These are phyloP conservation scores for Climacteris rufus DNA, from an alignment of 2,113 vertebrate genomes.

Conservation along the genomic window DNA sequence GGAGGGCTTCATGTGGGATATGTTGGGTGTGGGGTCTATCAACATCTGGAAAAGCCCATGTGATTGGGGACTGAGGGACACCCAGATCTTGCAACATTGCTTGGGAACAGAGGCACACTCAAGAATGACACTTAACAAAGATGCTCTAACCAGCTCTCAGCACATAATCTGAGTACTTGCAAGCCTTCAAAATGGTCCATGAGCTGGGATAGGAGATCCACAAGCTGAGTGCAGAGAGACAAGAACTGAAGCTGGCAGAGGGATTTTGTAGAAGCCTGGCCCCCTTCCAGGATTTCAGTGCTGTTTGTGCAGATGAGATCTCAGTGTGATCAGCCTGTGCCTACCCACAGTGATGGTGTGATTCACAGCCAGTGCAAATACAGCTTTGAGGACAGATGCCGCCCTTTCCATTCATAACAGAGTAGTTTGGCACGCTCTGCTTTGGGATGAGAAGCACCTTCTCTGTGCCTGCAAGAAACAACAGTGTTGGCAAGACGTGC, in stretches of 20 bases:
- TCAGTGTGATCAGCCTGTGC: background rate
- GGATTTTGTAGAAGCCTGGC: background rate
- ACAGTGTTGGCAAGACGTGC: background rate
- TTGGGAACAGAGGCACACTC: background rate
- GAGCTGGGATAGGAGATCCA: background rate
- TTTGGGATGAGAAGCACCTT: background rate
- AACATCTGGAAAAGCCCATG: background rate
- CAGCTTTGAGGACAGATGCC: slow-evolving; percentile 35
- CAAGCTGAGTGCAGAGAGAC: background rate
- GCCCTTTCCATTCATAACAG: background rate
- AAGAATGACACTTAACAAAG: background rate
- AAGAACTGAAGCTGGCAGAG: background rate
- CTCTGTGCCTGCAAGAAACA: background rate
- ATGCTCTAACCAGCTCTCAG: background rate
- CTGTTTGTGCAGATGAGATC: background rate
- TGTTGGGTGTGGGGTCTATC: background rate
- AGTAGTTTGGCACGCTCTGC: slow-evolving; percentile 7
- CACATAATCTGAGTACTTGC: background rate
- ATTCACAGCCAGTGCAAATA: slow-evolving; percentile 40
- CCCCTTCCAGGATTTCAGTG: background rate
- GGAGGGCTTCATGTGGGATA: background rate
- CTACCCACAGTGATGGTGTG: background rate
- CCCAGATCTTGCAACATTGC: background rate
- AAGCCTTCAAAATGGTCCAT: background rate
- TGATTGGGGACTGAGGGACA: rapidly evolving